Evolutionary conservation across 1,140 invertebrate genomes (phyloP).

Genomic region (Helicoverpa zea): DNA sequence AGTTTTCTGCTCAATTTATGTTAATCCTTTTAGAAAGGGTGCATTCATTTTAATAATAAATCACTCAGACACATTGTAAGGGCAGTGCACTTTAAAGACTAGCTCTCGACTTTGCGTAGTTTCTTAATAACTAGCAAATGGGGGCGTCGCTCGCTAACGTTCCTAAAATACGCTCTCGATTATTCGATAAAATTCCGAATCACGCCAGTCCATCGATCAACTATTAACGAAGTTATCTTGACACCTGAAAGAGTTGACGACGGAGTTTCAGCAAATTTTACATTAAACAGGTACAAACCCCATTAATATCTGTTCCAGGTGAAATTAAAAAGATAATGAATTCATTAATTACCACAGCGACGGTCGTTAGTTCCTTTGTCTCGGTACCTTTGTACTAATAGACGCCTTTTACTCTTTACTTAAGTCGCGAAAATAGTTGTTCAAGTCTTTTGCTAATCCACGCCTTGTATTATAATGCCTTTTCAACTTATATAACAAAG

Average conservation of each 20-base stretch:
- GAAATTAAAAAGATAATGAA: constrained; percentile 48
- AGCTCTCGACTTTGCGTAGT: not conserved
- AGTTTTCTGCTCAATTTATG: too few species aligned
- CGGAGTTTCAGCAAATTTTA: constrained; percentile 27
- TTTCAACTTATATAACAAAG: not conserved
- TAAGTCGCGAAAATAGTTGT: constrained; percentile 35
- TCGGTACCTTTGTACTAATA: constrained; percentile 39
- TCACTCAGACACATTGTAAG: not conserved
- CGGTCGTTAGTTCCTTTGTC: constrained; percentile 43
- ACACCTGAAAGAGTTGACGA: constrained; percentile 41
- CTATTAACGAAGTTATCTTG: constrained; percentile 45
- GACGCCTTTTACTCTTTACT: constrained; percentile 38
- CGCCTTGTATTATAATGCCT: not conserved
- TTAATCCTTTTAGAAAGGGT: too few species aligned
- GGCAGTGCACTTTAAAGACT: too few species aligned
- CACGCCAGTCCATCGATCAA: constrained; percentile 43
- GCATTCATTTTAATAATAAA: too few species aligned
- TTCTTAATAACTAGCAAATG: not conserved
- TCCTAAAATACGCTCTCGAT: constrained; percentile 17
- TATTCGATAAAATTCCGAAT: constrained; percentile 36
- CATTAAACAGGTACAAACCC: constrained; percentile 35
- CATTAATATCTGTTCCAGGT: constrained; percentile 45
- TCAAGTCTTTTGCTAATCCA: constrained; percentile 18
- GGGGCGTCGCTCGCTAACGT: not conserved
- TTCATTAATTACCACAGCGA: constrained; percentile 41